phyloP scores from a whole-genome alignment of 2,113 vertebrate genomes.

The Excalfactoria chinensis region DNA sequence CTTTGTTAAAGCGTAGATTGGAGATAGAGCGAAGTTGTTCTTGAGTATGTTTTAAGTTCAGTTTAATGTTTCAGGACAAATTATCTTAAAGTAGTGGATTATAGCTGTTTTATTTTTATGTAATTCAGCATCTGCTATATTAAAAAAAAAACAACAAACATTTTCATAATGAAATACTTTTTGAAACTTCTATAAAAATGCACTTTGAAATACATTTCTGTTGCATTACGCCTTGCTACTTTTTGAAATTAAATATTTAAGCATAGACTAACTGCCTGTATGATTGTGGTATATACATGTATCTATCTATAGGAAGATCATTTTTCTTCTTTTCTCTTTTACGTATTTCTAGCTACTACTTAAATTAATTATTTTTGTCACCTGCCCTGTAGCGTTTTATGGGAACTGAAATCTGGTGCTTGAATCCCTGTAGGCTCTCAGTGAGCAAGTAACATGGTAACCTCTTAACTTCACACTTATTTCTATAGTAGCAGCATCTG shows the following conservation, averaged over 20 bases:
- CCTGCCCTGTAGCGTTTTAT: rapidly evolving
- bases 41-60: not conserved
- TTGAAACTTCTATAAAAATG: not conserved
- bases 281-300: not conserved
- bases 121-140: not conserved
- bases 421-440: not conserved
- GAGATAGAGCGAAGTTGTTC: not conserved
- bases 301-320: not conserved
- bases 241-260: not conserved
- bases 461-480: not conserved
- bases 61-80: not conserved
- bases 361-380: not conserved
- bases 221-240: not conserved
- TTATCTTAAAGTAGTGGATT: not conserved
- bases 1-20: not conserved
- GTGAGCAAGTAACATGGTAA: not conserved
- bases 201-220: not conserved
- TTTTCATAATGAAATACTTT: not conserved
- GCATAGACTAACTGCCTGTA: not conserved
- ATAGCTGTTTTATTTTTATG: not conserved
- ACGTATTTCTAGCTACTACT: not conserved
- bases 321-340: not conserved
- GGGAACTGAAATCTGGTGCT: not conserved
- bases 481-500: constrained; percentile 23
- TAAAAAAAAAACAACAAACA: not conserved